Conservation (phyloP, 2,797 vertebrate genomes). For the Acanthurus lineatus region DNA sequence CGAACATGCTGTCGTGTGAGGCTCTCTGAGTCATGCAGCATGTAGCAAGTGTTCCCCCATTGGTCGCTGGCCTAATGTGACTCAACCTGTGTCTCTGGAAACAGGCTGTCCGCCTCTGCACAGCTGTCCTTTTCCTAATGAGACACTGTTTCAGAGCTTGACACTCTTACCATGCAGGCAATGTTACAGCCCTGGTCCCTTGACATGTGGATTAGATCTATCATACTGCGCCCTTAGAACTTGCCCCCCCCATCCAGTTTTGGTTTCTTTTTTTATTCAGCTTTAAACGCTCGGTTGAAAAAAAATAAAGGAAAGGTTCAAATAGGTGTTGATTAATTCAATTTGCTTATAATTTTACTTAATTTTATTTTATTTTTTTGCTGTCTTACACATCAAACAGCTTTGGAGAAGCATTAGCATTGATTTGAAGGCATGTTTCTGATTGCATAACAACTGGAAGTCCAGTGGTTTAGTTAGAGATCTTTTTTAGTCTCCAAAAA, state of each 20-base stretch:
- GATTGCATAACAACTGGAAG: background rate
- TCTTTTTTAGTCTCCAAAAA: background rate
- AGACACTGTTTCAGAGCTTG: conserved; percentile 65
- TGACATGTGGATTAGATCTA: conserved; percentile 44
- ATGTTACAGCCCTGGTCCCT: conserved; percentile 21
- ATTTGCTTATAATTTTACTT: background rate
- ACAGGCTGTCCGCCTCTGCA: conserved; percentile 77
- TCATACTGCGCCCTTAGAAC: conserved; percentile 26
- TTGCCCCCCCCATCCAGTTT: background rate
- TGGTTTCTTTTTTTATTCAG: background rate
- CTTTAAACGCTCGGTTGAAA: conserved; percentile 6
- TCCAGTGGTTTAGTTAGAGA: too few relatives aligned
- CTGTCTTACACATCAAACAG: too few relatives aligned
- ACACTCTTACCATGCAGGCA: conserved; percentile 46
- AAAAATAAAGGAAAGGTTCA: too few relatives aligned
- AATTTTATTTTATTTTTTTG: background rate
- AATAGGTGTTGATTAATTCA: too few relatives aligned
- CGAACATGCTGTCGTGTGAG: background rate
- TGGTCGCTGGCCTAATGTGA: conserved; percentile 57
- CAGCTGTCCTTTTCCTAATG: conserved; percentile 78
- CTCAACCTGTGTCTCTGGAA: conserved; percentile 69
- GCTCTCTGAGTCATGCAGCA: conserved; percentile 37
- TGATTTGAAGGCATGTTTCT: background rate
- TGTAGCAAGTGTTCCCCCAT: conserved; percentile 49
- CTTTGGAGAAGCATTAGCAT: too few relatives aligned